Conservation (phyloP, 2,888 invertebrate species). For the Agonopterix heracliana region DNA sequence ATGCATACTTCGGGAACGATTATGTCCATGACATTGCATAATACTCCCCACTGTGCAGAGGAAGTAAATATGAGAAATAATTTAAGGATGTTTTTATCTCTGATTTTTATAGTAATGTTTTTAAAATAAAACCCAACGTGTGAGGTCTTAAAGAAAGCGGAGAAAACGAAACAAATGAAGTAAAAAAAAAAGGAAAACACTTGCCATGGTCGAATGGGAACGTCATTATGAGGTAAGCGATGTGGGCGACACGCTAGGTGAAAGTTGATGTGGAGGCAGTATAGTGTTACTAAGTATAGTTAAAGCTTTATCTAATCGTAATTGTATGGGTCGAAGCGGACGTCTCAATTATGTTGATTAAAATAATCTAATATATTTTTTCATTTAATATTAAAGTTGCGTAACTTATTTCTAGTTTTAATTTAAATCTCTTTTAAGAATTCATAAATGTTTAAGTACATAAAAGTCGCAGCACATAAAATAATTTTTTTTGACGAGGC, state of each 20-base stretch:
- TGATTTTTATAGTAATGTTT: background rate
- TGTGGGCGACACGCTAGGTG: conserved; percentile 2
- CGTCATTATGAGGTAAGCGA: background rate
- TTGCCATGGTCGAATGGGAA: background rate
- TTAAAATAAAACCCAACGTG: background rate
- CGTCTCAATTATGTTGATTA: too few species aligned
- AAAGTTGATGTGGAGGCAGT: background rate
- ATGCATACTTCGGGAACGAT: conserved; percentile 20
- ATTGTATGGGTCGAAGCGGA: background rate
- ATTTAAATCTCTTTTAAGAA: too few species aligned
- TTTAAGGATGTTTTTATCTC: too few species aligned
- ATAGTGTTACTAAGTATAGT: background rate
- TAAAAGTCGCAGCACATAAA: too few species aligned
- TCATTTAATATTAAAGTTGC: too few species aligned
- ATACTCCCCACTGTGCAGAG: conserved; percentile 24
- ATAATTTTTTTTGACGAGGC: too few species aligned
- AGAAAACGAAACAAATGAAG: background rate
- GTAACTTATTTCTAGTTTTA: too few species aligned
- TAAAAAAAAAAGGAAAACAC: background rate
- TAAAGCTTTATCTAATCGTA: background rate
- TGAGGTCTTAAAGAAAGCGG: background rate
- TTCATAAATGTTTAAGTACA: too few species aligned
- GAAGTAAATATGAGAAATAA: conserved; percentile 4
- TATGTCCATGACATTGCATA: conserved; percentile 32
- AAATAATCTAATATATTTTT: too few species aligned